Base-by-base conservation (phyloP, 2,888 invertebrate species). In the Ormyrus rosae region DNA sequence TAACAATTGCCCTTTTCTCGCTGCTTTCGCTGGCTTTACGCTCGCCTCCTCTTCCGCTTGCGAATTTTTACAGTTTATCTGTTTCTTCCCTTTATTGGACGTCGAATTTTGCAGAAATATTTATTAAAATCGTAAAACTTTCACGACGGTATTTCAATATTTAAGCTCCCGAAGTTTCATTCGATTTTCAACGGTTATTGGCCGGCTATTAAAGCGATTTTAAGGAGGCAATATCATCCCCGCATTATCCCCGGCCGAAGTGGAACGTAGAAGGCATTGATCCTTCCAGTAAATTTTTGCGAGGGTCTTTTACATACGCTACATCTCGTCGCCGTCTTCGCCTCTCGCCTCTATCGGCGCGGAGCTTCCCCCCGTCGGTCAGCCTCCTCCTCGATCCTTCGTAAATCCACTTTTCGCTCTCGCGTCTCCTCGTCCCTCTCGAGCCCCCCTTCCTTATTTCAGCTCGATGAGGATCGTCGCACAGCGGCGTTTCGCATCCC, bases 401-500 rank as follows among this genome's bases (percentile, higher is more conserved):
- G 34, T 34, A 34, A 34, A 34, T 34, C 34, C 34, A 34, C 34
- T 34, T 34, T 4, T 34, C 34, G 34, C 34, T 61, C 9, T 48
- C 64, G 11, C 6, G 8, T 48, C 64, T 46, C 45, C 45, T 64
- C n/a, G 10, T 3, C 51, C 13, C 13, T 51, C 65, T 19, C 34
- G 50, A 5, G 8, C 50, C 58, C 34, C 34, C 61, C 58, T 51
- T 11, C 48, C 69, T 69, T 48, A 63, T 10, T 65, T 13, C 55
- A 51, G 56, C 68, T 69, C 68, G 34, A 76, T 69, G 63, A 61
- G 50, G 53, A 75, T 75, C 73, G 71, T 11, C 51, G 60, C 51
- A 6, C 55, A 45, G 19, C 55, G 48, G 19, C 68, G 68, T 55
- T n/a, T 56, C 56, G 19, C 34, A 60, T n/a, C 48, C n/a, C 64